Evolutionary conservation across 2,888 invertebrate genomes (phyloP), one percentile per base, ranked within the genome.

Genomic region (Pharmacophagus antenor): DNA sequence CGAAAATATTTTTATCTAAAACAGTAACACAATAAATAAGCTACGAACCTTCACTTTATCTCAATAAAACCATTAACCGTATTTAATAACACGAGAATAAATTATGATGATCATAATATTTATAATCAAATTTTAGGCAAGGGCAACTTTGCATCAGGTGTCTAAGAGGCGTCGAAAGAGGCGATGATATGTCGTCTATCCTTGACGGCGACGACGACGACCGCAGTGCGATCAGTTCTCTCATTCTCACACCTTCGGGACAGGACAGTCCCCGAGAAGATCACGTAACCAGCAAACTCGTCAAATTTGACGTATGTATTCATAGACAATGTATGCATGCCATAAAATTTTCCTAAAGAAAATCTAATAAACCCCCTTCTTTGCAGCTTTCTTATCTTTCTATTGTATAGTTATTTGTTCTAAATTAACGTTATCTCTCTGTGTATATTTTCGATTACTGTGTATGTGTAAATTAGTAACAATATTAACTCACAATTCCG

Each of bases 81-180:
- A n/a, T n/a, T n/a, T n/a, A n/a, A n/a, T n/a, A n/a, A n/a, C n/a
- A n/a, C n/a, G n/a, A n/a, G n/a, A n/a, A n/a, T n/a, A n/a, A n/a
- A n/a, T n/a, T n/a, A n/a, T n/a, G n/a, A n/a, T n/a, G n/a, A n/a
- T n/a, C n/a, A n/a, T n/a, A n/a, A 7, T 27, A 7, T 27, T 17
- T 7, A 21, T 10, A 22, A 42, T 44, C 27, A 37, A 12, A 20
- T 27, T 73, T 4, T 84, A 96, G 96, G 76, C 95, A 95, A 92
- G 96, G 96, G 12, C 95, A 95, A 75, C 92, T 96, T 73, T 96
- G 96, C 82, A 94, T 94, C 70, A 93, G 95, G 72, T 96, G 96
- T 79, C 90, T 96, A 56, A 92, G 95, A 62, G 94, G 93, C 50
- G 92, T 94, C 59, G 88, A 88, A 63, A 72, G 86, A 49, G 76